A percentile compares a stretch with the other conserved stretches of the same genome.
phyloP scores from a whole-genome alignment of 2,113 vertebrate species.

The Lagenorhynchus albirostris region DNA sequence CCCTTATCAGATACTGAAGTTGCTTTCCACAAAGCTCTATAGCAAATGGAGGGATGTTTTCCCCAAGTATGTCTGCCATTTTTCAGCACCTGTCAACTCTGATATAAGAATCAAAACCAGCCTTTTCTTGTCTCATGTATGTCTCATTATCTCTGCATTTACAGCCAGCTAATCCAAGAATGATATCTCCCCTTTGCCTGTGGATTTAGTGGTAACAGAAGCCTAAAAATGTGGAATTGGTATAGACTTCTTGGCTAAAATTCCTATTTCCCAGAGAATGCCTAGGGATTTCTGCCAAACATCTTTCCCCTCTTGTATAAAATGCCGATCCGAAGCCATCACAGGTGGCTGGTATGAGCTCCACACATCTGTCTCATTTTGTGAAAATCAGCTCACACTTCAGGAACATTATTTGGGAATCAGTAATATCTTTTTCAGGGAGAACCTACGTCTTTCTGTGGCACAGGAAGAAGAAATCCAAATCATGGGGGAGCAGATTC shows the following conservation, averaged over 20 bases:
- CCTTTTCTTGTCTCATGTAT: accelerated
- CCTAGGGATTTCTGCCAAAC: not conserved
- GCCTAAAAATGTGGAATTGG: not conserved
- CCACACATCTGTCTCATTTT: not conserved
- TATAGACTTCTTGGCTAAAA: no score
- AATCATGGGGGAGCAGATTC: not conserved
- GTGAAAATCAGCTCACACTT: not conserved
- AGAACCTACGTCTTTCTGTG: not conserved
- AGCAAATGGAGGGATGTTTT: not conserved
- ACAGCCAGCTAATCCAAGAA: not conserved
- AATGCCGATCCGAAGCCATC: accelerated
- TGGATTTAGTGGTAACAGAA: not conserved
- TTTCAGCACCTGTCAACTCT: not conserved
- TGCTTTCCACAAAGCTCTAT: not conserved
- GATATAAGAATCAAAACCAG: not conserved
- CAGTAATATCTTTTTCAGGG: not conserved
- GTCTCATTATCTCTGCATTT: not conserved
- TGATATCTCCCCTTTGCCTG: not conserved
- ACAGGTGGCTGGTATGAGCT: not conserved
- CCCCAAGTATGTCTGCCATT: not conserved
- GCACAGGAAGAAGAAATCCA: not conserved
- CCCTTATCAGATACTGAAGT: not conserved
- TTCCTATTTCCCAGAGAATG: not conserved
- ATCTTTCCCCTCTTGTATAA: not conserved
- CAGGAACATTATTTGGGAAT: not conserved